Evolutionary conservation across 2,888 invertebrate species (phyloP), one percentile per base, ranked within the genome.

Genomic region (Trissonchulus latispiculum): DNA sequence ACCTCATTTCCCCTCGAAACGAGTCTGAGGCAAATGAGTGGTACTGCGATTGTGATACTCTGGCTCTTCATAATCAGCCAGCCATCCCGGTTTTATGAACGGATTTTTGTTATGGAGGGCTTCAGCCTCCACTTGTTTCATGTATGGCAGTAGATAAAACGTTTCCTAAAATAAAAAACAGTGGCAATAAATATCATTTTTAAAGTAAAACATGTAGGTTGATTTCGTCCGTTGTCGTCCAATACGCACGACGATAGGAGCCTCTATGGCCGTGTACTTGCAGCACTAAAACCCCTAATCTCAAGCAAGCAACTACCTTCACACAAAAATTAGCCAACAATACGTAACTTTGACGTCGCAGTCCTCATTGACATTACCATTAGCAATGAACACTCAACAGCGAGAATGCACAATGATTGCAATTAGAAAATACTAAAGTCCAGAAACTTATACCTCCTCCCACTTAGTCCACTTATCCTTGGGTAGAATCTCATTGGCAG

Each of bases 401-500:
- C n/a, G n/a, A n/a, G n/a, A n/a, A n/a, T n/a, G n/a, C n/a, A n/a
- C n/a, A n/a, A n/a, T n/a, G n/a, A n/a, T n/a, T n/a, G n/a, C n/a
- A n/a, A n/a, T n/a, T n/a, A n/a, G n/a, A n/a, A n/a, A n/a, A 48
- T 48, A 15, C 48, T 48, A 48, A 23, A 8, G 48, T 23, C 8
- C 8, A 48, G 48, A 15, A 8, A 48, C 8, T 48, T 79, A 80
- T 80, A 88, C 88, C 75, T 88, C 90, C 81, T 95, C 94, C 77
- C 87, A 89, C 82, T 91, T 90, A 23, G 90, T 92, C 96, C 96
- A 96, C 82, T 95, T 88, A 64, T 91, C 90, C 83, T 93, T 90
- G n/a, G 96, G 96, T 62, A 96, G 86, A 80, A 91, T 85, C 36
- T 86, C 87, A 81, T 94, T 93, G 73, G 89, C 88, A 77, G 90